A percentile compares a stretch with the other conserved stretches of the same genome.
phyloP scores from a whole-genome alignment of 92 coral and sea anemone species.

The Bergia sp. region DNA sequence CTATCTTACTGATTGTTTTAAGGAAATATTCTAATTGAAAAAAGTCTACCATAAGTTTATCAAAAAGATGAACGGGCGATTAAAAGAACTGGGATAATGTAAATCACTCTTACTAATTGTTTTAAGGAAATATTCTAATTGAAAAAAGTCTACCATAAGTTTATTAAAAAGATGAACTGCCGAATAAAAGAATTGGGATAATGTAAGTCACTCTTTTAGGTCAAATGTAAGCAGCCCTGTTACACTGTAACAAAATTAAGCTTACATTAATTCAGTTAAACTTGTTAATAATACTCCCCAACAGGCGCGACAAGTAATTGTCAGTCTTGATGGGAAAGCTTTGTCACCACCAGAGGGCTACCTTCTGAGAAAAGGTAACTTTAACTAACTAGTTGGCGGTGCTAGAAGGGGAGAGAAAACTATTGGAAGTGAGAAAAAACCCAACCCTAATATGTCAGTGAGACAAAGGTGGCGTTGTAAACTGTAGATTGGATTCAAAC shows the following conservation, averaged over 20 bases:
- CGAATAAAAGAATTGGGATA: background rate
- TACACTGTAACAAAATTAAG: background rate
- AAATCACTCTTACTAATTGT: no score
- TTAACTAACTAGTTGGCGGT: background rate
- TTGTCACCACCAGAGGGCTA: constrained; percentile 84
- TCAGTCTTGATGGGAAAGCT: constrained; percentile 79
- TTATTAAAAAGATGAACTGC: background rate
- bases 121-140: background rate
- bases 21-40: background rate
- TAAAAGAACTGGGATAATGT: no score
- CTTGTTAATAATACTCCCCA: background rate
- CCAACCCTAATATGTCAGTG: no score
- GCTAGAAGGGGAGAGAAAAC: background rate
- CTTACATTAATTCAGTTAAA: background rate
- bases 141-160: no score
- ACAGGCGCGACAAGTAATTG: constrained; percentile 82
- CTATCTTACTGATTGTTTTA: no score
- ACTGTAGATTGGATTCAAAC: no score
- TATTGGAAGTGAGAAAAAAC: no score
- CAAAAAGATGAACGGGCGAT: background rate
- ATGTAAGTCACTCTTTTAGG: background rate
- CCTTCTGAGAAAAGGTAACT: constrained; percentile 87
- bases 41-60: no score
- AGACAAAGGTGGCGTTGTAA: no score
- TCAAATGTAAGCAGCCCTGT: background rate